phyloP scores from a whole-genome alignment of 1,140 invertebrate genomes.

The Leptinotarsa undecemlineata region DNA sequence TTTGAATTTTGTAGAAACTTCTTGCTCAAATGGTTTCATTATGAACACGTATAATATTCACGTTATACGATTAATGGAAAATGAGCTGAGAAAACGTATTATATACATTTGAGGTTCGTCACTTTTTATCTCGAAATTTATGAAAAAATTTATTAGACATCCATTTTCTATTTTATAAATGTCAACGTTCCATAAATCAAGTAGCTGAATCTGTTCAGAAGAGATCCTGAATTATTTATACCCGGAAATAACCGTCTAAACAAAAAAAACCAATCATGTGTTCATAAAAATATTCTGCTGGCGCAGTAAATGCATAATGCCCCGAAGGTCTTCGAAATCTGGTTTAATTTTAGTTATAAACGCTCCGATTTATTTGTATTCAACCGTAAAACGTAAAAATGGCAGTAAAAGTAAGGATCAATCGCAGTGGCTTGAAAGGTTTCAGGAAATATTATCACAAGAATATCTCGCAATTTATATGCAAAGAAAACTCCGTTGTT shows the following conservation, averaged over 20 bases:
- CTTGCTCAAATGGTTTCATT: too few species aligned
- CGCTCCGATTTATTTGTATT: slow-evolving; percentile 3
- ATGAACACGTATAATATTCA: too few species aligned
- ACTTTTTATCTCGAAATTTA: too few species aligned
- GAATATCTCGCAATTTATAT: background rate
- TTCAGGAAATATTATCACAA: background rate
- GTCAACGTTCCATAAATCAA: too few species aligned
- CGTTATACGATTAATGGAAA: too few species aligned
- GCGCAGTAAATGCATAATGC: background rate
- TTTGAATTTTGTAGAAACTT: too few species aligned
- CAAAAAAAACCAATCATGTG: background rate
- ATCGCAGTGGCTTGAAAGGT: background rate
- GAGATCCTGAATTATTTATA: too few species aligned
- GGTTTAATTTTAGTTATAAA: slow-evolving; percentile 15
- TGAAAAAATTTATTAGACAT: too few species aligned
- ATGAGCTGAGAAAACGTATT: too few species aligned
- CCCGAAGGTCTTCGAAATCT: background rate
- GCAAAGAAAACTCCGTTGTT: background rate
- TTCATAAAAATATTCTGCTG: slow-evolving; percentile 12
- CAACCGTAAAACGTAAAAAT: background rate
- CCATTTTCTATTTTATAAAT: too few species aligned
- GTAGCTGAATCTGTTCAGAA: too few species aligned
- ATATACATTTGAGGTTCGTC: too few species aligned
- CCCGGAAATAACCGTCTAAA: background rate
- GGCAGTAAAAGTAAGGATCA: slow-evolving; percentile 5